Base-by-base conservation (phyloP, 2,797 vertebrate species). In the Thripadectes ignobilis region DNA sequence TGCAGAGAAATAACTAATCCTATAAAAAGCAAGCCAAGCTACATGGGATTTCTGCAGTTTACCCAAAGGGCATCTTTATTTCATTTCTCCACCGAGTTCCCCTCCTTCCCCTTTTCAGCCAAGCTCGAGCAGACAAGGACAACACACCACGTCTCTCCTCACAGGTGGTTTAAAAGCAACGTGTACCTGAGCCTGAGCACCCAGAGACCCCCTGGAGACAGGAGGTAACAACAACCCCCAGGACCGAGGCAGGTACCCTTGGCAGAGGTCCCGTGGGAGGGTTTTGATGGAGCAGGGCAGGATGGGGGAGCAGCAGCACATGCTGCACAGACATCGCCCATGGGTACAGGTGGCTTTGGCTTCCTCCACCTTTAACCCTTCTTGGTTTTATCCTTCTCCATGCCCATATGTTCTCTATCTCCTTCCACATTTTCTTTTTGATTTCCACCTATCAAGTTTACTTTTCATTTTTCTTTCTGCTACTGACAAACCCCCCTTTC, bases 1-100 rank as follows among this genome's bases (percentile, higher is more conserved):
- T 46, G 82, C 80, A 77, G 49, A 91, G 73, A 81, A 94, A 65
- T 39, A 65, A 48, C 51, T 94, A 94, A 88, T 91, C 87, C 93
- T 71, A 55, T 84, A 73, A 62, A 95, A 81, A 90, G 45, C 72
- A 76, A 95, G 77, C 45, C 71, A 80, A 77, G 62, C 77, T 80
- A 73, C 67, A 55, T 0, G 7, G 76, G 92, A 90, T 96, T 91
- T 77, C 63, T 96, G 84, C 59, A 87, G 41, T 62, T 95, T 92
- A 78, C 75, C 77, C 58, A 45, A 14, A 32, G 79, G 71, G 10
- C 13, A 8, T 82, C 86, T 84, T 78, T 36, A 48, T 73, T 61
- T 38, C 30, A 13, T 48, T 66, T 32, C 17, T 20, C 34, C 63
- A 61, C 59, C 34, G 45, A 57, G 59, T 39, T 63, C 34, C 32